phyloP scores from a whole-genome alignment of 2,888 invertebrate genomes.

The Zhengitettix transpicula region DNA sequence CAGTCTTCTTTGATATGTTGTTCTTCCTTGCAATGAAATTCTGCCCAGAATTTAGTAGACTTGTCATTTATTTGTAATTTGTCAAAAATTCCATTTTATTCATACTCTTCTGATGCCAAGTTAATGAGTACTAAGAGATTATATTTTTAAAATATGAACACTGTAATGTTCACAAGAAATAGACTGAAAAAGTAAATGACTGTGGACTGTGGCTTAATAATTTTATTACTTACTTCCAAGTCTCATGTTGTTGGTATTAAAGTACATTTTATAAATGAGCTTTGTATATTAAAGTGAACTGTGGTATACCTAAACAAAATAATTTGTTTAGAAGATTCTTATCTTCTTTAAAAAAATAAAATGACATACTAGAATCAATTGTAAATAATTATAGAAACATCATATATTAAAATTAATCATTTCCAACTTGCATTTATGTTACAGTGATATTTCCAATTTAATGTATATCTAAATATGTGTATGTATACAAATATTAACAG shows the following conservation, averaged over 20 bases:
- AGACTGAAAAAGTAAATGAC: too few relatives aligned
- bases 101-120: background rate
- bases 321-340: too few relatives aligned
- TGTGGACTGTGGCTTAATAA: too few relatives aligned
- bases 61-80: background rate
- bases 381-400: background rate
- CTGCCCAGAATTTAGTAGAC: background rate
- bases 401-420: background rate
- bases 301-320: too few relatives aligned
- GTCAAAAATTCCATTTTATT: background rate
- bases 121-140: background rate
- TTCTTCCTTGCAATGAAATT: background rate
- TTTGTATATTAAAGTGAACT: too few relatives aligned
- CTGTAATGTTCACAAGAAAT: background rate
- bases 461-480: background rate
- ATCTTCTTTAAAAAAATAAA: too few relatives aligned
- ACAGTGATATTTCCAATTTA: constrained; percentile 1
- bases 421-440: constrained; percentile 11
- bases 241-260: background rate
- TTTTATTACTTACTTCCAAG: too few relatives aligned
- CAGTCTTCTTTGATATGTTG: background rate
- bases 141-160: background rate
- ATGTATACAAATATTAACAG: background rate
- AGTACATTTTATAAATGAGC: background rate
- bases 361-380: too few relatives aligned